Percentiles rank a stretch among this genome's conserved stretches.
phyloP scores from a whole-genome alignment of 2,113 vertebrate species.

The Anoura caudifer region DNA sequence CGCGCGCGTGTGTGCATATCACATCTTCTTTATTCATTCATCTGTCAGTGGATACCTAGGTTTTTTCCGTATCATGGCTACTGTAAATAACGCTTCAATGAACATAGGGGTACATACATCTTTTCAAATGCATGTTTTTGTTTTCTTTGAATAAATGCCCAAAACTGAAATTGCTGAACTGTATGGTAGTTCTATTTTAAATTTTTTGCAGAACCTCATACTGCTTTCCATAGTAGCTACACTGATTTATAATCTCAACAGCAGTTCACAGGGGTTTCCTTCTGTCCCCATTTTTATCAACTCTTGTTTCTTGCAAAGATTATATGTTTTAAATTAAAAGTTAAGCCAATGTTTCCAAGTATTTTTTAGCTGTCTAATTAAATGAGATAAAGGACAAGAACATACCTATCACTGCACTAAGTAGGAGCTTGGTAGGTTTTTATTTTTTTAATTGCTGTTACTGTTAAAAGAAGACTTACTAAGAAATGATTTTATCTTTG shows the following conservation, averaged over 20 bases:
- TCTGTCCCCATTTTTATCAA: not conserved
- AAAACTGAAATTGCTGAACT: not conserved
- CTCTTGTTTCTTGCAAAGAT: not conserved
- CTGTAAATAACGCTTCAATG: not conserved
- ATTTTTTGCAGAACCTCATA: not conserved
- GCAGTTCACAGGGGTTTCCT: not conserved
- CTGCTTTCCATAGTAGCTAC: not conserved
- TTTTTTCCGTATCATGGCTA: not conserved
- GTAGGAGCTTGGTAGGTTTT: not conserved
- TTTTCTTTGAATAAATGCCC: not conserved
- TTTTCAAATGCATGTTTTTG: not conserved
- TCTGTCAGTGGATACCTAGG: not conserved
- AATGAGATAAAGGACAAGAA: not conserved
- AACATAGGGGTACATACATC: not conserved
- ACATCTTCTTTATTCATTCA: not conserved
- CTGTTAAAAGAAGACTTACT: not conserved
- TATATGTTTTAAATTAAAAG: constrained; percentile 1
- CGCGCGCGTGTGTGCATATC: too few relatives aligned
- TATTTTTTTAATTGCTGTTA: not conserved
- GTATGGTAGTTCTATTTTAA: not conserved
- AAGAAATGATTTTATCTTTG: constrained; percentile 25
- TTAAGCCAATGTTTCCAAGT: not conserved
- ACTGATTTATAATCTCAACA: not conserved
- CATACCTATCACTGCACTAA: not conserved
- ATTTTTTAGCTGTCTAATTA: constrained; percentile 26